These are phyloP conservation scores for Phasianus colchicus DNA, from an alignment of 2,113 vertebrate species.

Conservation along the genomic window DNA sequence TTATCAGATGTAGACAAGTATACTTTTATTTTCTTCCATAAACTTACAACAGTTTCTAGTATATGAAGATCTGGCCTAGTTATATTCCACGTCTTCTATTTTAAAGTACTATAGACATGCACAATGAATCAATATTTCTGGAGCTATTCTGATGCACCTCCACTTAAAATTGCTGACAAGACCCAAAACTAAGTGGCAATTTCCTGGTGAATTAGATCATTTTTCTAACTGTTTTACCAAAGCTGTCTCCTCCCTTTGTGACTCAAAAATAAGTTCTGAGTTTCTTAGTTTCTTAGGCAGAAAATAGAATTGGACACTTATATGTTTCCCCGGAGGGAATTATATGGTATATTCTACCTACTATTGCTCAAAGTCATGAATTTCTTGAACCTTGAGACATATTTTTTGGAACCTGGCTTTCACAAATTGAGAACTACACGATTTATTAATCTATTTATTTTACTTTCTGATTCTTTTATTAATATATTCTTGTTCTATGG, in stretches of 20 bases:
- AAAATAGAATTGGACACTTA: background rate
- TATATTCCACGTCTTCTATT: background rate
- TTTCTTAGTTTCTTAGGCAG: no score
- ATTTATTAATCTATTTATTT: background rate
- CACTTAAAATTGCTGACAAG: slow-evolving; percentile 25
- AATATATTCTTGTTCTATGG: background rate
- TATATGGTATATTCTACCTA: background rate
- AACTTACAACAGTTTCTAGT: background rate
- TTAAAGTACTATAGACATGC: background rate
- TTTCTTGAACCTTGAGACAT: background rate
- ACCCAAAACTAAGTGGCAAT: slow-evolving; percentile 22
- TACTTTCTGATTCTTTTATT: background rate
- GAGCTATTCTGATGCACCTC: slow-evolving; percentile 6
- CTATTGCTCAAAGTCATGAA: background rate
- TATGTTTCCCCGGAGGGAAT: background rate
- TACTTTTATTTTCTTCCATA: background rate
- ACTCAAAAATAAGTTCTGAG: slow-evolving; percentile 42
- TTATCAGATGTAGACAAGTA: background rate
- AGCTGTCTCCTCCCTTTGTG: background rate
- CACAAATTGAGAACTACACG: background rate
- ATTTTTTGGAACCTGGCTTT: background rate
- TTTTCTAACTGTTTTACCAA: background rate
- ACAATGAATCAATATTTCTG: background rate
- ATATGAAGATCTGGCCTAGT: background rate
- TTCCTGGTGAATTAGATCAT: background rate